A percentile compares a stretch with the other conserved stretches of the same genome.
phyloP scores from a whole-genome alignment of 2,797 vertebrate genomes.

The Setipinna tenuifilis region DNA sequence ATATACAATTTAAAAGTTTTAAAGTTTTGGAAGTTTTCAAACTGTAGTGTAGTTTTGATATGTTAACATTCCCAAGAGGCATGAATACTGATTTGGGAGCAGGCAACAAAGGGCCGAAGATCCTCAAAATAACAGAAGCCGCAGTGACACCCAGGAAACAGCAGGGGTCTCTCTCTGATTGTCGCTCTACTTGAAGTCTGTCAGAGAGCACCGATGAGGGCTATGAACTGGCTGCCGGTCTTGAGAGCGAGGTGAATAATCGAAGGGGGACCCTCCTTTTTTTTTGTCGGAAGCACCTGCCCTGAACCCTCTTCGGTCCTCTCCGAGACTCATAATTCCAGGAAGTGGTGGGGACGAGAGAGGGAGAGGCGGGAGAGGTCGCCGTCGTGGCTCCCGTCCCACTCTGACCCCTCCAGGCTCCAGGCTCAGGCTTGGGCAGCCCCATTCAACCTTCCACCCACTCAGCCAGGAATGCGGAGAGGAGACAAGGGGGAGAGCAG shows the following conservation, averaged over 20 bases:
- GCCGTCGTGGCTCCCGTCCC: not conserved
- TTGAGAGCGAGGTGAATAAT: not conserved
- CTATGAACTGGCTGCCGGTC: conserved; percentile 48
- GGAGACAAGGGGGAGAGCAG: conserved; percentile 55
- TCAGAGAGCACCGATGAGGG: conserved; percentile 43
- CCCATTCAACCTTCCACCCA: conserved; percentile 81
- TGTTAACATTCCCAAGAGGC: not conserved
- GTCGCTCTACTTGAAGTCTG: conserved; percentile 45
- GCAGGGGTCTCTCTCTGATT: conserved; percentile 78
- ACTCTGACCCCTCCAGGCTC: conserved; percentile 18
- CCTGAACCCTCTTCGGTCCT: conserved; percentile 41
- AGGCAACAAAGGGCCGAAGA: not conserved
- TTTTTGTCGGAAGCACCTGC: conserved; percentile 43
- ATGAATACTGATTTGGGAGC: not conserved
- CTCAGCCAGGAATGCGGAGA: conserved; percentile 77
- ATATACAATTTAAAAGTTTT: not conserved
- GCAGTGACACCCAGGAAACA: conserved; percentile 65
- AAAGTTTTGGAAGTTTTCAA: not conserved
- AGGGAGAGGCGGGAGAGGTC: not conserved
- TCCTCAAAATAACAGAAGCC: conserved; percentile 18
- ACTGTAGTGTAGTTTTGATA: not conserved
- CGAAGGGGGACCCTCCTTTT: conserved; percentile 40
- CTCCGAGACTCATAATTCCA: not conserved
- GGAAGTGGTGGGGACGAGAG: conserved; percentile 14
- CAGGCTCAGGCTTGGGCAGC: conserved; percentile 76